Percentiles rank a stretch among this genome's conserved stretches.
Conservation (phyloP, 2,888 invertebrate genomes). For the Carcina quercana region DNA sequence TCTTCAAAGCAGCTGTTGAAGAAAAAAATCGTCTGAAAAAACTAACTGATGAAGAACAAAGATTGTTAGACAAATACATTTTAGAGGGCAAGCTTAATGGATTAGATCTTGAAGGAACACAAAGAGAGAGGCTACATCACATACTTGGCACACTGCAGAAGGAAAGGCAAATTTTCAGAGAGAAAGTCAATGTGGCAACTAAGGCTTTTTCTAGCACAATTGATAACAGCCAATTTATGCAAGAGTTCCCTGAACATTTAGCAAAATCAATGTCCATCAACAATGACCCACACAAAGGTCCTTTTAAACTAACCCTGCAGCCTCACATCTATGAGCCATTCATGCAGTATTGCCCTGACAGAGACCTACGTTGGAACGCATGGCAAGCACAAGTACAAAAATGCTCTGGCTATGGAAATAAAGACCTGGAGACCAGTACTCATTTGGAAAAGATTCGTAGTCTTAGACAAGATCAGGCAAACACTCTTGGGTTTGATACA, state of each 20-base stretch:
- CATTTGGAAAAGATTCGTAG: conserved; percentile 85
- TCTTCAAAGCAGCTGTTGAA: conserved; percentile 80
- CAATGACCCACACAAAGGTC: conserved; percentile 79
- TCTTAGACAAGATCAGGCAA: conserved; percentile 80
- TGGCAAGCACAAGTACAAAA: conserved; percentile 87
- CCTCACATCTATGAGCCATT: conserved; percentile 83
- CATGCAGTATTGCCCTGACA: conserved; percentile 89
- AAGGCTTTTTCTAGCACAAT: conserved; percentile 80
- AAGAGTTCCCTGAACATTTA: conserved; percentile 83
- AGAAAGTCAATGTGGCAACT: conserved; percentile 79
- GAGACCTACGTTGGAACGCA: conserved; percentile 84
- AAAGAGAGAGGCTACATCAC: conserved; percentile 54
- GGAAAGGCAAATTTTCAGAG: conserved; percentile 77
- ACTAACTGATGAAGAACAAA: conserved; percentile 76
- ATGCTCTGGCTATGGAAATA: conserved; percentile 79
- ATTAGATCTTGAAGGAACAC: conserved; percentile 75
- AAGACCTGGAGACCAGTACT: conserved; percentile 79
- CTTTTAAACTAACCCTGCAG: conserved; percentile 88
- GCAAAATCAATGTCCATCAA: conserved; percentile 79
- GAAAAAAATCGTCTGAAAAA: conserved; percentile 58
- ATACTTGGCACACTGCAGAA: conserved; percentile 69
- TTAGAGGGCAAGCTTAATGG: conserved; percentile 91
- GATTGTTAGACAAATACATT: conserved; percentile 84
- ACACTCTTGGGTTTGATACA: conserved; percentile 83
- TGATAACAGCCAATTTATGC: conserved; percentile 77